Evolutionary conservation across 2,888 invertebrate genomes (phyloP).

Genomic region (Lottia scabra): DNA sequence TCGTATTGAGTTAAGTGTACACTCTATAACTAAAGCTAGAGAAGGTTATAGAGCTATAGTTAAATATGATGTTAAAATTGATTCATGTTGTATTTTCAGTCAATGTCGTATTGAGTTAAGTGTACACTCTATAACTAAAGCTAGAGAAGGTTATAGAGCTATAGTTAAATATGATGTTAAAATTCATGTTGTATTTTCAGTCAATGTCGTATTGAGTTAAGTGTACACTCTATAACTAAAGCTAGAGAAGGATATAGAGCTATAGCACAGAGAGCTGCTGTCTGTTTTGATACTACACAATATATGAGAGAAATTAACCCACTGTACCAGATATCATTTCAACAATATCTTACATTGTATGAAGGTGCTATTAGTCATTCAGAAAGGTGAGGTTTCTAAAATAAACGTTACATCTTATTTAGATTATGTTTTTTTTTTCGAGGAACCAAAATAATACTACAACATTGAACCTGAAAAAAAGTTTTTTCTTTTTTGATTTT

Average conservation of each 20-base stretch:
- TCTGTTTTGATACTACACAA: slow-evolving; percentile 66
- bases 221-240: slow-evolving; percentile 57
- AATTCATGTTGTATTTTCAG: slow-evolving; percentile 40
- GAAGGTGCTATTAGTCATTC: slow-evolving; percentile 66
- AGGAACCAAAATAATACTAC: too few species aligned
- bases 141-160: too few species aligned
- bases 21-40: background rate
- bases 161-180: background rate
- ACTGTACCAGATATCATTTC: slow-evolving; percentile 65
- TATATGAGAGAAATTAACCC: slow-evolving; percentile 65
- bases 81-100: too few species aligned
- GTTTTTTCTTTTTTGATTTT: too few species aligned
- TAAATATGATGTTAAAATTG: background rate
- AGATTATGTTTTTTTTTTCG: too few species aligned
- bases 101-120: too few species aligned
- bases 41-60: too few species aligned
- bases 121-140: background rate
- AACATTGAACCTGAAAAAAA: too few species aligned
- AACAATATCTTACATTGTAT: slow-evolving; percentile 60
- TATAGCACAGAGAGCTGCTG: slow-evolving; percentile 65
- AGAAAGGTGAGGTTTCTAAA: slow-evolving; percentile 57
- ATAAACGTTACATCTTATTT: too few species aligned
- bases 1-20: too few species aligned
- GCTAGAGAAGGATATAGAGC: slow-evolving; percentile 63
- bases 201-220: slow-evolving; percentile 57